These are phyloP conservation scores for Leiothrix lutea DNA, from an alignment of 2,113 vertebrate species.

Conservation along the genomic window DNA sequence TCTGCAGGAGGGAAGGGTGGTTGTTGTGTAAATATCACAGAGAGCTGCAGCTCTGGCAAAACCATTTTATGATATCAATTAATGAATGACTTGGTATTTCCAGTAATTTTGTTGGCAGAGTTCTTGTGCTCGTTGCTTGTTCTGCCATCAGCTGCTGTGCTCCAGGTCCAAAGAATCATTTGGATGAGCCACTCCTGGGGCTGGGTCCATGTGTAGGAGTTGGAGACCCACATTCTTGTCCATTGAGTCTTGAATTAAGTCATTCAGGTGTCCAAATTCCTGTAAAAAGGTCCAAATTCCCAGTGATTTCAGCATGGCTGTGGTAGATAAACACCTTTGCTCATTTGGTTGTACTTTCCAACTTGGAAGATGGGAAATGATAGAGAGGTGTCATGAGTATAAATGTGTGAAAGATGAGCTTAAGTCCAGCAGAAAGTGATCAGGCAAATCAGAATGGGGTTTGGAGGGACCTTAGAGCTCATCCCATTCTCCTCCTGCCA, in stretches of 20 bases:
- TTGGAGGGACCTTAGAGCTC: background rate
- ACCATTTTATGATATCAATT: background rate
- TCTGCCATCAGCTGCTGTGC: background rate
- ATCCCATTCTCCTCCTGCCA: background rate
- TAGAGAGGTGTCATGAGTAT: background rate
- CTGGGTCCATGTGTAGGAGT: background rate
- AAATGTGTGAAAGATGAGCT: background rate
- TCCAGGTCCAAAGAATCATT: background rate
- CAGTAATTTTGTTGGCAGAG: background rate
- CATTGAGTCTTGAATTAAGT: background rate
- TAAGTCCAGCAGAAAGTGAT: background rate
- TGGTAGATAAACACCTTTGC: background rate
- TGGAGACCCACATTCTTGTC: background rate
- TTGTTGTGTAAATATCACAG: background rate
- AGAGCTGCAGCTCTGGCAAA: background rate
- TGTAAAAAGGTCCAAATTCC: background rate
- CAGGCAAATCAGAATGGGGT: background rate
- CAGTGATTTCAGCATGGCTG: background rate
- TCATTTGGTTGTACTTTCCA: background rate
- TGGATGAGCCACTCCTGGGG: background rate
- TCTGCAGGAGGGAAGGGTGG: background rate
- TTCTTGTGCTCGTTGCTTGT: fast-evolving
- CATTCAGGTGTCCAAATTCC: background rate
- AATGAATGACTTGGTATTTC: background rate
- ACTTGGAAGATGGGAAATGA: background rate